These are phyloP conservation scores for Dryococelus australis DNA, from an alignment of 2,888 invertebrate species.

Conservation along the genomic window DNA sequence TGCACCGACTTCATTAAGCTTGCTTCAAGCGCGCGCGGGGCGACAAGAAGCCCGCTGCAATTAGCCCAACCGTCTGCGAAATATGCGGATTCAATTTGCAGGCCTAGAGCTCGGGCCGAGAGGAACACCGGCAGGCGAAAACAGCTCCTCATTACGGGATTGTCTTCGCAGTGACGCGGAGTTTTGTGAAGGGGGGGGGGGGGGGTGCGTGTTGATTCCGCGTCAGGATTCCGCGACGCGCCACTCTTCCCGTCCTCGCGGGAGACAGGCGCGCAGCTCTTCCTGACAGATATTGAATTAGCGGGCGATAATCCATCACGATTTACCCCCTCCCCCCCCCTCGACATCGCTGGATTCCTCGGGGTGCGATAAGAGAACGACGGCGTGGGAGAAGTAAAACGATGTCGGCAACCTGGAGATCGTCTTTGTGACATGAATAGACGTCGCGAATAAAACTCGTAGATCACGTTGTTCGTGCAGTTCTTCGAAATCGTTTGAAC, in stretches of 20 bases:
- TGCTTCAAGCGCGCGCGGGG: neutral
- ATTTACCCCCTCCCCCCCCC: too few species aligned
- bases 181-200: neutral
- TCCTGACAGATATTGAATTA: neutral
- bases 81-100: constrained; percentile 2
- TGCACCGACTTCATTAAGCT: neutral
- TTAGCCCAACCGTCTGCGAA: constrained; percentile 9
- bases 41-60: neutral
- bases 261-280: neutral
- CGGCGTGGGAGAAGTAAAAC: neutral
- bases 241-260: neutral
- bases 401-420: neutral
- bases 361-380: neutral
- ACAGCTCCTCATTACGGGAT: neutral
- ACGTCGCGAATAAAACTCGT: neutral
- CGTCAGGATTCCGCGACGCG: neutral
- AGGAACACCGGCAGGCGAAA: neutral
- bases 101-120: neutral
- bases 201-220: neutral
- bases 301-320: neutral
- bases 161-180: neutral
- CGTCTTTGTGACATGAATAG: neutral
- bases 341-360: neutral
- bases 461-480: too few species aligned
- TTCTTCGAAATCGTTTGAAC: too few species aligned